Conservation (phyloP, 1,140 invertebrate species). For the Doryteuthis pealeii region DNA sequence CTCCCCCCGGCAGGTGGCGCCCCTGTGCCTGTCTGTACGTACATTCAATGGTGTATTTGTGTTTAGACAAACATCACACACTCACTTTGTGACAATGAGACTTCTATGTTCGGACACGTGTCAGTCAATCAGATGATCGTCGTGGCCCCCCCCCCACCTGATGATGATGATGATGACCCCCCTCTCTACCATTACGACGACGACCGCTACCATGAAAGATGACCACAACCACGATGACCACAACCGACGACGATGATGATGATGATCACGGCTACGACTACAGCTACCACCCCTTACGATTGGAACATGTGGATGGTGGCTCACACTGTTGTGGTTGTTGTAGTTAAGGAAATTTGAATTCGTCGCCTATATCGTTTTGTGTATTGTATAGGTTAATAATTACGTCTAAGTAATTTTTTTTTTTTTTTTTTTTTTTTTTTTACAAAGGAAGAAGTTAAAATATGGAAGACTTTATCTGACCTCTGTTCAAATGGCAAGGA, state of each 20-base stretch:
- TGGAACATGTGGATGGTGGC: no score
- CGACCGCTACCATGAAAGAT: background rate
- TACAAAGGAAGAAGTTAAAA: no score
- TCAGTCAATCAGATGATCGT: background rate
- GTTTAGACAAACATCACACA: background rate
- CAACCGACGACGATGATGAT: background rate
- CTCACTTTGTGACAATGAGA: background rate
- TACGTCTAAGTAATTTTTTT: no score
- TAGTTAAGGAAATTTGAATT: no score
- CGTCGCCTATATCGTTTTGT: no score
- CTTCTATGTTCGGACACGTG: background rate
- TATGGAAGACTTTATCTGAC: no score
- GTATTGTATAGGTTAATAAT: no score
- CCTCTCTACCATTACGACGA: background rate
- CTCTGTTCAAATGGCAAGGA: no score
- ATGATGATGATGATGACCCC: conserved; percentile 7
- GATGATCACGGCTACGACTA: background rate
- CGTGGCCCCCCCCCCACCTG: background rate
- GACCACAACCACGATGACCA: background rate
- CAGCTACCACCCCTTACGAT: no score
- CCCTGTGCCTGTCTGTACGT: conserved; percentile 1
- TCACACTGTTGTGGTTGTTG: no score
- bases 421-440: no score
- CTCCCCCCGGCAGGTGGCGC: conserved; percentile 3
- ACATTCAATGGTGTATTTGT: background rate